These are phyloP conservation scores for Tetramorium bicarinatum DNA, from an alignment of 2,888 invertebrate species.

Conservation along the genomic window DNA sequence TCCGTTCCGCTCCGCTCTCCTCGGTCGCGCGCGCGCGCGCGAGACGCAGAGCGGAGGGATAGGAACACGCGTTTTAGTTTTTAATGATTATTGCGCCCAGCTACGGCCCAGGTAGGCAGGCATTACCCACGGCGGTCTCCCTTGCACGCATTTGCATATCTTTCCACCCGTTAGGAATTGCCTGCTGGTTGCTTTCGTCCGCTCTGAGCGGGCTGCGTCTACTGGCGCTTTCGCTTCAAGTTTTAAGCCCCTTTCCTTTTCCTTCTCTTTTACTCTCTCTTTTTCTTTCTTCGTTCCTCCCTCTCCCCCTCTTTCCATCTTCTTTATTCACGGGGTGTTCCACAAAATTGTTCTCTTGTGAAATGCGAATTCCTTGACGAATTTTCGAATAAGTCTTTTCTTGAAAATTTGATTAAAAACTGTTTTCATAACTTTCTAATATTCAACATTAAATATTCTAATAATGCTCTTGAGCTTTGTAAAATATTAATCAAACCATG, in stretches of 20 bases:
- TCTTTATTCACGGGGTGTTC: slow-evolving; percentile 53
- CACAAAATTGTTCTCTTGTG: slow-evolving; percentile 2
- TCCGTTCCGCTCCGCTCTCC: background rate
- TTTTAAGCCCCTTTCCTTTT: slow-evolving; percentile 79
- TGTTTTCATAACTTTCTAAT: background rate
- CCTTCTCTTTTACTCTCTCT: background rate
- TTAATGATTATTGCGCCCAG: slow-evolving; percentile 84
- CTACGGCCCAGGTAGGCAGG: slow-evolving; percentile 79
- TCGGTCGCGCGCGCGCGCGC: slow-evolving; percentile 36
- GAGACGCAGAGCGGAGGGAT: slow-evolving; percentile 21
- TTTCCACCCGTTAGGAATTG: slow-evolving; percentile 83
- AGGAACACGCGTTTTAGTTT: slow-evolving; percentile 80
- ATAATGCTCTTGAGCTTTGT: background rate
- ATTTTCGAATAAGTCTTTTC: background rate
- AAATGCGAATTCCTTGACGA: slow-evolving; percentile 1
- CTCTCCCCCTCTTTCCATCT: slow-evolving; percentile 4
- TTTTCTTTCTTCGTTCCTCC: slow-evolving; percentile 48
- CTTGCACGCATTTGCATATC: slow-evolving; percentile 84
- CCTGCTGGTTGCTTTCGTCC: slow-evolving; percentile 76
- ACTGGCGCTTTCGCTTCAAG: slow-evolving; percentile 79
- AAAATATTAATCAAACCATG: background rate
- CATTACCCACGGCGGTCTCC: slow-evolving; percentile 78
- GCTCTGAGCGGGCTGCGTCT: slow-evolving; percentile 74
- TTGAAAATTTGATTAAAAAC: background rate
- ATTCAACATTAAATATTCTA: background rate